Evolutionary conservation across 2,888 invertebrate species (phyloP).

Genomic region (Cantharis rustica): DNA sequence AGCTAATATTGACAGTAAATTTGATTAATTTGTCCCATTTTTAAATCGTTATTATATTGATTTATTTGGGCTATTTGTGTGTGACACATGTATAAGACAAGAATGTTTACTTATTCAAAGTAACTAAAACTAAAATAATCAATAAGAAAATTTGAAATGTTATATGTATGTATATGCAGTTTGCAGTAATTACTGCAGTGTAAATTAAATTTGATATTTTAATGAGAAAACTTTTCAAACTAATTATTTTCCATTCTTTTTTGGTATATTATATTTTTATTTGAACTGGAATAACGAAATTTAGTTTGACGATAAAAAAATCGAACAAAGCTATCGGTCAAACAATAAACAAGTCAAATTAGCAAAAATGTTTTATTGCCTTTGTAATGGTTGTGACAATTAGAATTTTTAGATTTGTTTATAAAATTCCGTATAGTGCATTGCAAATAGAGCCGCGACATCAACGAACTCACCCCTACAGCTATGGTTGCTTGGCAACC

Average conservation of each 20-base stretch:
- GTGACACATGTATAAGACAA: neutral
- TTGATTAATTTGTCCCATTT: neutral
- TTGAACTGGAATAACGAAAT: neutral
- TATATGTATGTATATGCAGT: neutral
- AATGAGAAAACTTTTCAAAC: neutral
- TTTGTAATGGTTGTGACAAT: neutral
- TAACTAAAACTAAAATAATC: neutral
- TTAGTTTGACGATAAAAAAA: neutral
- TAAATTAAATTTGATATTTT: neutral
- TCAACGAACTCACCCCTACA: slow-evolving; percentile 38
- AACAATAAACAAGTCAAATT: neutral
- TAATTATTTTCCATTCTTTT: neutral
- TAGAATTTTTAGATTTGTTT: slow-evolving; percentile 11
- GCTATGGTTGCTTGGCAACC: slow-evolving; percentile 42
- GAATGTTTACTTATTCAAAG: neutral
- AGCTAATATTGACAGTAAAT: neutral
- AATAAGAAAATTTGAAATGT: neutral
- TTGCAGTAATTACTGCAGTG: neutral
- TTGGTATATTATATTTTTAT: neutral
- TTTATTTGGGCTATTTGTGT: neutral
- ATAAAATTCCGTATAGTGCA: slow-evolving; percentile 20
- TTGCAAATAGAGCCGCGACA: slow-evolving; percentile 33
- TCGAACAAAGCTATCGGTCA: neutral
- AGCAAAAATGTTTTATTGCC: neutral
- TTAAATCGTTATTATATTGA: neutral